Percentiles rank a stretch among this genome's conserved stretches.
Conservation (phyloP, 2,797 vertebrate species). For the Pseudopleuronectes americanus region DNA sequence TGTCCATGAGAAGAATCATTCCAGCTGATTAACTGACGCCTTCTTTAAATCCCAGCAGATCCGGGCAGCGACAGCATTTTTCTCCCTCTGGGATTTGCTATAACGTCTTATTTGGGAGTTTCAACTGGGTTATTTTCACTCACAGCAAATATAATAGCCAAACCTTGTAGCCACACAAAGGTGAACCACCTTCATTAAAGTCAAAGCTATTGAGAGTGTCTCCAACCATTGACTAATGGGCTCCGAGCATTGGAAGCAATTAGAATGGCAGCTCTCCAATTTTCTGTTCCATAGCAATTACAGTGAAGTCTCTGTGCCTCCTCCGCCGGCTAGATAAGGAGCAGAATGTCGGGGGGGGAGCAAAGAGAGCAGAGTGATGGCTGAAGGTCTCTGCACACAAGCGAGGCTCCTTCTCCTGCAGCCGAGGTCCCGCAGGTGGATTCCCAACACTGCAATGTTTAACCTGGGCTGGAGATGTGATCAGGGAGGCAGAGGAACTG, state of each 20-base stretch:
- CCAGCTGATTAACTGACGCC: not conserved
- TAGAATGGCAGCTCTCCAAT: constrained; percentile 58
- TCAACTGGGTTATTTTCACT: constrained; percentile 24
- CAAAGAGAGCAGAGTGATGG: constrained; percentile 28
- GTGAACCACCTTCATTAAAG: constrained; percentile 24
- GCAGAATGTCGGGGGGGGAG: constrained; percentile 11
- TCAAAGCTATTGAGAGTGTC: constrained; percentile 51
- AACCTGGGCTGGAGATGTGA: constrained; percentile 40
- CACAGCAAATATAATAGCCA: constrained; percentile 20
- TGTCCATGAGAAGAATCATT: not conserved
- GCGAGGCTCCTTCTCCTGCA: constrained; percentile 26
- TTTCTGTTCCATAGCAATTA: constrained; percentile 61
- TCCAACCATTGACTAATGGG: constrained; percentile 57
- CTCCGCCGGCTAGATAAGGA: constrained; percentile 47
- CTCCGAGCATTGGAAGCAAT: constrained; percentile 60
- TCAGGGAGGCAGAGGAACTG: constrained; percentile 25
- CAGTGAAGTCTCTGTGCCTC: constrained; percentile 52
- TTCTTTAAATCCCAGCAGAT: not conserved
- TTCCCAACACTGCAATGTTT: constrained; percentile 26
- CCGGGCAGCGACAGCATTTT: not conserved
- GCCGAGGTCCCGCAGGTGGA: constrained; percentile 19
- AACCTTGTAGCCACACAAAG: constrained; percentile 33
- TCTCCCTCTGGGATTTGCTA: not conserved
- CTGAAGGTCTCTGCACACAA: constrained; percentile 41
- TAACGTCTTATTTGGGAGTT: constrained; percentile 1